phyloP scores from a whole-genome alignment of 2,113 vertebrate species.

The Perca schrenkii region DNA sequence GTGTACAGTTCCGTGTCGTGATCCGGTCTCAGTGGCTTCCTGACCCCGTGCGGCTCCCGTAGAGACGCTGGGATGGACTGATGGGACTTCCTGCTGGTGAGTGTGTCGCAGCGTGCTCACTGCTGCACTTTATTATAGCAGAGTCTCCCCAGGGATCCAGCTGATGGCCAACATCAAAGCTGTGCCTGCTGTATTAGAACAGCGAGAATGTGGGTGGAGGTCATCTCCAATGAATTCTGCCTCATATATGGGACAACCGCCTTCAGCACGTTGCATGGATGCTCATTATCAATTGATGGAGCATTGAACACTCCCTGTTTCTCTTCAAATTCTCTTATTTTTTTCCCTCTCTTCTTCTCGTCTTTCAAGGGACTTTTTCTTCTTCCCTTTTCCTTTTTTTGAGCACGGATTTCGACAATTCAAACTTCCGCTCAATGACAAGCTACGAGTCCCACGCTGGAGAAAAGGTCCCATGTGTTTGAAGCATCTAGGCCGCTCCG shows the following conservation, averaged over 20 bases:
- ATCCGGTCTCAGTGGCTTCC: constrained; percentile 32
- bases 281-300: constrained; percentile 83
- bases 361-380: constrained; percentile 53
- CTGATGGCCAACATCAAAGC: constrained; percentile 82
- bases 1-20: constrained; percentile 11
- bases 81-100: constrained; percentile 65
- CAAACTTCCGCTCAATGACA: constrained; percentile 79
- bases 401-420: constrained; percentile 72
- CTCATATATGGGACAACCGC: constrained; percentile 76
- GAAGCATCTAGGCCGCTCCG: constrained; percentile 80
- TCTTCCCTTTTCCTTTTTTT: constrained; percentile 39
- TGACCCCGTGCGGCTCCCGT: constrained; percentile 48
- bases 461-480: constrained; percentile 80
- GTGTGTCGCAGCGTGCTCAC: constrained; percentile 26
- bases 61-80: constrained; percentile 31
- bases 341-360: not conserved
- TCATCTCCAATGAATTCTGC: constrained; percentile 78
- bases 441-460: constrained; percentile 70
- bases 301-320: constrained; percentile 57
- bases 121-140: constrained; percentile 61
- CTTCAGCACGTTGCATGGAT: constrained; percentile 68
- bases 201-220: constrained; percentile 81
- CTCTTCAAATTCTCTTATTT: constrained; percentile 51
- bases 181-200: constrained; percentile 70
- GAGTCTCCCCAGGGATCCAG: constrained; percentile 69